These are phyloP conservation scores for Standfussiana lucernea DNA, from an alignment of 2,888 invertebrate species.

Conservation along the genomic window DNA sequence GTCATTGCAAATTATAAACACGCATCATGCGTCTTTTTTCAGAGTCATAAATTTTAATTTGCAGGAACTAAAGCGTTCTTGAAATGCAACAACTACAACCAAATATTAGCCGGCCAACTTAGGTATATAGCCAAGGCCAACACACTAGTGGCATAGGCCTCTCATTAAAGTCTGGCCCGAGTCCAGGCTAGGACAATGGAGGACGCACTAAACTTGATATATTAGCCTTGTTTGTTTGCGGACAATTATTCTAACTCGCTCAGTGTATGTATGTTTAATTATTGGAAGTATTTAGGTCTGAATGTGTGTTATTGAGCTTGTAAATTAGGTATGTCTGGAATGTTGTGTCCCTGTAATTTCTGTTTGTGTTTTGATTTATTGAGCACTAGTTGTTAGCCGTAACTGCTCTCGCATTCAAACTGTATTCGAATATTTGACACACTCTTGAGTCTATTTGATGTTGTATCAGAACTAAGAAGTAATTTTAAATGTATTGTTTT, in stretches of 20 bases:
- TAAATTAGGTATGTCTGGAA: not conserved
- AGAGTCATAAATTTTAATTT: not conserved
- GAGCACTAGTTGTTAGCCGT: not conserved
- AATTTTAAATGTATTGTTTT: not conserved
- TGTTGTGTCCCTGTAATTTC: not conserved
- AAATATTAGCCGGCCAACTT: not conserved
- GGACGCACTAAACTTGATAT: constrained; percentile 61
- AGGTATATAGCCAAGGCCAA: constrained; percentile 10
- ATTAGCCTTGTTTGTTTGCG: constrained; percentile 52
- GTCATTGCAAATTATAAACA: no score
- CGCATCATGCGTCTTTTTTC: not conserved
- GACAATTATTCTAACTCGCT: constrained; percentile 48
- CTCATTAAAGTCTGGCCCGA: constrained; percentile 63
- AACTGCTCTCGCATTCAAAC: not conserved
- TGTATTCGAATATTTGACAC: not conserved
- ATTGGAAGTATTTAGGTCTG: constrained; percentile 17
- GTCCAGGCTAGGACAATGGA: constrained; percentile 62
- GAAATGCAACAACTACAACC: not conserved
- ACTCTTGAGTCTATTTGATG: not conserved
- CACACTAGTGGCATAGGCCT: constrained; percentile 35
- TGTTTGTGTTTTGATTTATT: not conserved
- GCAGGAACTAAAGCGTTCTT: not conserved
- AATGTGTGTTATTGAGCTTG: constrained; percentile 13
- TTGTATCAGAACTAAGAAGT: not conserved
- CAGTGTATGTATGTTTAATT: constrained; percentile 15